phyloP scores from a whole-genome alignment of 2,113 vertebrate genomes.

The Diglossa brunneiventris region DNA sequence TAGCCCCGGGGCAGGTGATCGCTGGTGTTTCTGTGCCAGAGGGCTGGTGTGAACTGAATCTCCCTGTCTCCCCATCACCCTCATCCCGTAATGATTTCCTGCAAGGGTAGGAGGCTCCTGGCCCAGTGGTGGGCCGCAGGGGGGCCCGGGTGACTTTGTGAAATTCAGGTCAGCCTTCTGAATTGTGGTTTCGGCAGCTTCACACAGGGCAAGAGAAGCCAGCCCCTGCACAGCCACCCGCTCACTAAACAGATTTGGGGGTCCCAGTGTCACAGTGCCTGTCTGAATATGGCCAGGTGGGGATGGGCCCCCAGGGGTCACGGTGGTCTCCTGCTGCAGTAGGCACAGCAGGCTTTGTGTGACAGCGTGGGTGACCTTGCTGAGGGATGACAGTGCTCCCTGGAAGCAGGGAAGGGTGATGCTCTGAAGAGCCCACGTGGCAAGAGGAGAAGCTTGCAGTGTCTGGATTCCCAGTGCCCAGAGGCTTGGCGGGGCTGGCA shows the following conservation, averaged over 20 bases:
- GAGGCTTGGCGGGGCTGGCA: not conserved
- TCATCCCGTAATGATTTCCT: not conserved
- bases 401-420: constrained; percentile 3
- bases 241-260: not conserved
- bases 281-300: accelerated
- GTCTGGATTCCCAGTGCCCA: not conserved
- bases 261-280: not conserved
- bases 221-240: not conserved
- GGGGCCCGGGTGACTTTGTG: not conserved
- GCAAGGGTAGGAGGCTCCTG: not conserved
- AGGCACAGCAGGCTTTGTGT: not conserved
- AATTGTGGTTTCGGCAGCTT: accelerated
- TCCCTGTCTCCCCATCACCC: not conserved
- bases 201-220: not conserved
- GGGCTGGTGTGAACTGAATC: not conserved
- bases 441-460: not conserved
- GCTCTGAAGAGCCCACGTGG: not conserved
- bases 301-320: not conserved
- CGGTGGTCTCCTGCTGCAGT: not conserved
- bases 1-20: not conserved
- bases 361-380: not conserved
- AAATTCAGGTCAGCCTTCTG: not conserved
- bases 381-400: constrained; percentile 9
- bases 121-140: not conserved
- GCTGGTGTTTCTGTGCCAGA: not conserved